Base-by-base conservation (phyloP, 2,113 vertebrate genomes). In the Podarcis muralis region DNA sequence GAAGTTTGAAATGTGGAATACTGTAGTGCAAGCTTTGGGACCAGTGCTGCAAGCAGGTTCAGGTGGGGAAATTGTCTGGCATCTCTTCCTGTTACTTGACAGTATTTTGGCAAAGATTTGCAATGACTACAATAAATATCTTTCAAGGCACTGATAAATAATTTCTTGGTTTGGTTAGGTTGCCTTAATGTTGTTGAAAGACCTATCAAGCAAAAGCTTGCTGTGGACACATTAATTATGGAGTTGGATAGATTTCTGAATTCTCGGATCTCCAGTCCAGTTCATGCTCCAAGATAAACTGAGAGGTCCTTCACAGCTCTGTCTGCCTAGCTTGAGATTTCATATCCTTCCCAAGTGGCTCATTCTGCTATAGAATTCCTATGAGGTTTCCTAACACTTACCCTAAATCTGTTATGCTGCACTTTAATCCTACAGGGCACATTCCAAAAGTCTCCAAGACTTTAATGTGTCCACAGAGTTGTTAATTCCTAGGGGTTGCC, bases 81-180 rank as follows among this genome's bases (percentile, higher is more conserved):
- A 86, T 93, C 90, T 94, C 92, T 93, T 93, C 92, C 91, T 91
- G 66, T 87, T 62, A 22, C 32, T 69, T 57, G 87, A 75, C 86
- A 91, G n/a, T 76, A 71, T 91, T 94, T 92, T 95, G 95, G 95
- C 93, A 94, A 89, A 80, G 90, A 77, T 68, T 79, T 84, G 2
- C 90, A 83, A 81, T 81, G 76, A 91, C 83, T 92, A 81, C 84
- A 88, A 85, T 77, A 59, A 84, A 53, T 93, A 88, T 86, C 82
- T 95, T 94, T 89, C 86, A 88, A 91, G 83, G 79, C 88, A 91
- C 91, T 94, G 92, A 95, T 95, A 95, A 92, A 92, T 94, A 84
- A 92, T 95, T 94, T 91, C 90, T 91, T 90, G 88, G 93, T 90
- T 11, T 94, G 95, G 91, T 95, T 95, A 74, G 90, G 94, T 92